Percentiles rank a stretch among this genome's conserved stretches.
Conservation (phyloP, 2,888 invertebrate genomes). For the Invenusta paracnida region DNA sequence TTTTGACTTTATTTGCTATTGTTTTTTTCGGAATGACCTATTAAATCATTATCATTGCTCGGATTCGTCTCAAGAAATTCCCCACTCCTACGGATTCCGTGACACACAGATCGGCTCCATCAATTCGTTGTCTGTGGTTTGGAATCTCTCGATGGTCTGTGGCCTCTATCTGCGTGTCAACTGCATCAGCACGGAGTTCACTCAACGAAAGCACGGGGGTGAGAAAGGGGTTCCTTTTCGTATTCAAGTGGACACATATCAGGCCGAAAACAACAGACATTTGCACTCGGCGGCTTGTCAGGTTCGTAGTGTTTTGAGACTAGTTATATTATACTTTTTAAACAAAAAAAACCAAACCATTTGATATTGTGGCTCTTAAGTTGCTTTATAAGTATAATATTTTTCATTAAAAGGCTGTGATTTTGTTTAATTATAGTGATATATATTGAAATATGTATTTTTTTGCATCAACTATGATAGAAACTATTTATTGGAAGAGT, state of each 20-base stretch:
- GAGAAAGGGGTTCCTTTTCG: constrained; percentile 95
- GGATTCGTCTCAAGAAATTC: not conserved
- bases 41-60: not conserved
- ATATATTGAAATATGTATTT: too few species aligned
- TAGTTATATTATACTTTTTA: too few species aligned
- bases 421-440: too few species aligned
- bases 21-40: too few species aligned
- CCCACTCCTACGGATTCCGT: not conserved
- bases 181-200: constrained; percentile 95
- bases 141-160: not conserved
- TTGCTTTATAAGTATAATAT: too few species aligned
- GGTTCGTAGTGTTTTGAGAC: constrained; percentile 84
- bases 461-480: too few species aligned
- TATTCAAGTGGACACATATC: constrained; percentile 83
- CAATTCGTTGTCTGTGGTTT: not conserved
- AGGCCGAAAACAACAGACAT: constrained; percentile 63
- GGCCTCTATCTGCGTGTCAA: constrained; percentile 59
- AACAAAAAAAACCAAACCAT: too few species aligned
- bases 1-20: too few species aligned
- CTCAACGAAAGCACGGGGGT: constrained; percentile 92
- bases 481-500: too few species aligned
- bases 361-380: too few species aligned
- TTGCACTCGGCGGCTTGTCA: constrained; percentile 90
- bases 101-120: not conserved
- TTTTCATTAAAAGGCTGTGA: too few species aligned